A percentile compares a stretch with the other conserved stretches of the same genome.
Conservation (phyloP, 2,797 vertebrate species). For the Pantherophis vulpinus region DNA sequence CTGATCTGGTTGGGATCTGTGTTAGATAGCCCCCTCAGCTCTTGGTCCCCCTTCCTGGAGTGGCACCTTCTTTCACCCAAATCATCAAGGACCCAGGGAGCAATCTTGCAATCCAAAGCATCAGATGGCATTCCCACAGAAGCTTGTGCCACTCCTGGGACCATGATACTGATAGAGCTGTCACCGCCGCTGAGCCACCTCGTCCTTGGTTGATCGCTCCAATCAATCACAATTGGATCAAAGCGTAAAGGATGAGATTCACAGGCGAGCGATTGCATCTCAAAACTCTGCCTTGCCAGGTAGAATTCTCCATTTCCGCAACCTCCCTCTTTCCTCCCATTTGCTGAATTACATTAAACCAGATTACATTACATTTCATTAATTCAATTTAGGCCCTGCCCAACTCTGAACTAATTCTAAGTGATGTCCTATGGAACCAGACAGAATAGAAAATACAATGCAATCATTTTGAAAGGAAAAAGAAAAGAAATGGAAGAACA, state of each 20-base stretch:
- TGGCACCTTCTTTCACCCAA: background rate
- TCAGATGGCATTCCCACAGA: slow-evolving; percentile 34
- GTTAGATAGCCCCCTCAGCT: background rate
- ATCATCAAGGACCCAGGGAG: background rate
- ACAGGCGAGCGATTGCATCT: background rate
- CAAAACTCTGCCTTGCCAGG: background rate
- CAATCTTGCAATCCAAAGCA: background rate
- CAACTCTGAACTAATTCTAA: background rate
- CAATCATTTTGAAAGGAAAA: background rate
- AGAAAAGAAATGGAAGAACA: background rate
- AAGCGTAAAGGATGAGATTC: background rate
- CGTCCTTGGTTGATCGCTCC: slow-evolving; percentile 27
- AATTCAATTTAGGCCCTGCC: background rate
- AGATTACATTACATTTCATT: background rate
- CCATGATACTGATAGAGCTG: slow-evolving; percentile 45
- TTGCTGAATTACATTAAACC: background rate
- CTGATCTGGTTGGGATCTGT: background rate
- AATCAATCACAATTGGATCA: slow-evolving; percentile 7
- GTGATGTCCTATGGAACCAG: background rate
- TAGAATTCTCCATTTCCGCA: background rate
- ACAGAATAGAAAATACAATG: background rate
- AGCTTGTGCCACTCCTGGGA: background rate
- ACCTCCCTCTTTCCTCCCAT: background rate
- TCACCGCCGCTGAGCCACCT: background rate
- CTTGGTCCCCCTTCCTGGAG: background rate